Base-by-base conservation (phyloP, 1,140 invertebrate genomes). In the Pseudomyrmex cubaensis region DNA sequence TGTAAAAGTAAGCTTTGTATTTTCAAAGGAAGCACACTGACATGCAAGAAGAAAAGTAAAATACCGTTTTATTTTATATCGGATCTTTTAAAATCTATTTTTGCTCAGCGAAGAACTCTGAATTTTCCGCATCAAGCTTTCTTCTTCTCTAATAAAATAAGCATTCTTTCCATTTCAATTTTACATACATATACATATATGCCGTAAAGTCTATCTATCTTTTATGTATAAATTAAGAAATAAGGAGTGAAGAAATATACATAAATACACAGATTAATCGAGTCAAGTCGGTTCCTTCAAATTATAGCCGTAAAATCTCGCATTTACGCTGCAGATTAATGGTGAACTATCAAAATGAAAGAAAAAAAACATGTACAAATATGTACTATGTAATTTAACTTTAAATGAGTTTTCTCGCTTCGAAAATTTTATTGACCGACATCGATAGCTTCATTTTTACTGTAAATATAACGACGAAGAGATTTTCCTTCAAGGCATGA, bases 261-360 rank as follows among this genome's bases (percentile, higher is more conserved):
- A 35, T 35, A 35, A 35, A 35, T 35, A 35, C 35, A 35, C 35
- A 76, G 35, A 74, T 62, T 66, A 72, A 83, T 74, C 56, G 72
- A 50, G 17, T 25, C 0, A 35, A 35, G 0, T 76, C 46, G 52
- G 22, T 54, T 54, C 7, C 57, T 12, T 7, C 12, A 2, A 12
- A 4, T 54, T 61, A 48, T 8, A 73, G 44, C 44, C 35, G 35
- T 7, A 35, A 35, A 35, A 15, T 35, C 17, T 10, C 22, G 48
- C 25, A 54, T 20, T 22, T 12, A 8, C 15, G n/a, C 4, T 54
- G 48, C 25, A 8, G 2, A 77, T 76, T 76, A 44, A 76, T 75
- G 1, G 10, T 15, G 20, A 44, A n/a, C n/a, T 17, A 8, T 54
- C 46, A 56, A 46, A 76, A 13, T 52, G 5, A 75, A 50, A 15